phyloP scores from a whole-genome alignment of 1,140 invertebrate species.

The Formica exsecta region DNA sequence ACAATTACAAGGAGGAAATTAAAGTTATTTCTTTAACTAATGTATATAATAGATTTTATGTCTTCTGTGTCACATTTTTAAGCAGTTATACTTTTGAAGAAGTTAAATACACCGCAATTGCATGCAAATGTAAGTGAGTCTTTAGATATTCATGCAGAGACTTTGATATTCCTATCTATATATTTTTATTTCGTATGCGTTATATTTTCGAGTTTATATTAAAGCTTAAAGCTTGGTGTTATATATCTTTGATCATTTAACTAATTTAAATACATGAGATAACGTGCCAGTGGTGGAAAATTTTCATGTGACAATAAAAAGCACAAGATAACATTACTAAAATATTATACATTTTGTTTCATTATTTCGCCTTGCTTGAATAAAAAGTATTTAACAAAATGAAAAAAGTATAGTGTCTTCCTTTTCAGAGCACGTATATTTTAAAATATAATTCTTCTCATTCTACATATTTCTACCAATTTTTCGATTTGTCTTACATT shows the following conservation, averaged over 20 bases:
- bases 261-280: slow-evolving; percentile 2
- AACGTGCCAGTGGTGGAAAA: background rate
- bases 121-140: background rate
- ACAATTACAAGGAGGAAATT: background rate
- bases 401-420: background rate
- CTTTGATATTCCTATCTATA: background rate
- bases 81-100: background rate
- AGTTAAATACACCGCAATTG: background rate
- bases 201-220: background rate
- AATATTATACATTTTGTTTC: background rate
- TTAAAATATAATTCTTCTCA: background rate
- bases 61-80: background rate
- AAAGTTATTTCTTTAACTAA: background rate
- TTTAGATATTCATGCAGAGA: background rate
- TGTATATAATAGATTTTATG: background rate
- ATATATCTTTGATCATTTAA: background rate
- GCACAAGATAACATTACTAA: background rate
- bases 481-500: background rate
- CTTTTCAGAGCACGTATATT: background rate
- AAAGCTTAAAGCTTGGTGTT: background rate
- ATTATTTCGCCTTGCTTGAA: background rate
- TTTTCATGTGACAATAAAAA: background rate
- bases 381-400: background rate
- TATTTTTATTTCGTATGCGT: background rate
- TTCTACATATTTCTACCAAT: background rate